Conservation (phyloP, 1,140 invertebrate genomes). For the Euwallacea similis region DNA sequence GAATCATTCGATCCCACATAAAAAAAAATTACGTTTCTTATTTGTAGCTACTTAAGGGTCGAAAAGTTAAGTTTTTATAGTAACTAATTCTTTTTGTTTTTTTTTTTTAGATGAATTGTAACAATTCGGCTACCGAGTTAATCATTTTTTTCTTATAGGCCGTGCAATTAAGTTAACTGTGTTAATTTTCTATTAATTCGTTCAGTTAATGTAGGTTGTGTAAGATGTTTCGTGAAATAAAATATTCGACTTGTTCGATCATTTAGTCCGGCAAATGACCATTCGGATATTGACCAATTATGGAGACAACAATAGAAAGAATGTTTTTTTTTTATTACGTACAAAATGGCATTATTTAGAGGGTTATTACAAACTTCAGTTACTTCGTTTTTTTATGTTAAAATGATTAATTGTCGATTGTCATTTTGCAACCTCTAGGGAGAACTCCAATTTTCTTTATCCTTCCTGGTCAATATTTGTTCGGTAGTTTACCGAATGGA, state of each 20-base stretch:
- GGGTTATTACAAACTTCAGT: background rate
- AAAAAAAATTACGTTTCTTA: background rate
- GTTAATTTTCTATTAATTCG: background rate
- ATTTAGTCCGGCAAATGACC: too few relatives aligned
- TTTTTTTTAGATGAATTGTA: too few relatives aligned
- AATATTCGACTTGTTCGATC: too few relatives aligned
- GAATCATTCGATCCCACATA: background rate
- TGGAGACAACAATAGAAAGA: too few relatives aligned
- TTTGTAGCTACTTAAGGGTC: background rate
- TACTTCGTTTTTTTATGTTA: background rate
- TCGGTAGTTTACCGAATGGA: background rate
- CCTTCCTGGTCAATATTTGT: background rate
- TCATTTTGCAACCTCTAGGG: background rate
- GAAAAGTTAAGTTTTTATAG: background rate
- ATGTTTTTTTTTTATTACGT: background rate
- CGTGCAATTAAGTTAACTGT: background rate
- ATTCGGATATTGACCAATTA: too few relatives aligned
- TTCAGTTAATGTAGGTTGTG: background rate
- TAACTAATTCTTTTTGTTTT: too few relatives aligned
- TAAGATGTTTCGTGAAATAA: background rate
- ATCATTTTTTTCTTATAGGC: too few relatives aligned
- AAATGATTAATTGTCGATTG: background rate
- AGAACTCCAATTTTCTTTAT: background rate
- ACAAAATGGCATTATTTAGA: background rate
- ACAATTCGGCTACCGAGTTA: too few relatives aligned